These are phyloP conservation scores for Pantala flavescens DNA, from an alignment of 1,140 invertebrate genomes.

Conservation along the genomic window DNA sequence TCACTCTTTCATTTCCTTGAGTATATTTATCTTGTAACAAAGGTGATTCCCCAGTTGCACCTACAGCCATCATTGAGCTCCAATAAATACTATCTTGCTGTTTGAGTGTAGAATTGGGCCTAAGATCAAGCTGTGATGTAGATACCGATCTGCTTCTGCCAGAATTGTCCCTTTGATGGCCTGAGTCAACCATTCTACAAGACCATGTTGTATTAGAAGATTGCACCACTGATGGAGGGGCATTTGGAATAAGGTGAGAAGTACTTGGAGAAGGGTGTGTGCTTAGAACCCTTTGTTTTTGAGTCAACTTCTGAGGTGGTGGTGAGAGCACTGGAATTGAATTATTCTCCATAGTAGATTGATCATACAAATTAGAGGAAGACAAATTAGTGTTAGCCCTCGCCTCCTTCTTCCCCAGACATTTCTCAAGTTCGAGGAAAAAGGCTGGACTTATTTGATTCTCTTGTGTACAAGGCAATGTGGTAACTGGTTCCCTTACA, in stretches of 20 bases:
- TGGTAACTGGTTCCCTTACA: too few species aligned
- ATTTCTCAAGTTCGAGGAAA: constrained; percentile 50
- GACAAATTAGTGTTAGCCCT: constrained; percentile 36
- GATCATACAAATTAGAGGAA: constrained; percentile 18
- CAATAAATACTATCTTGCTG: neutral
- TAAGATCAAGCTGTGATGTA: neutral
- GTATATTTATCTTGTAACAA: too few species aligned
- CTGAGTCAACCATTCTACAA: too few species aligned
- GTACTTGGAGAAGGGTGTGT: constrained; percentile 8
- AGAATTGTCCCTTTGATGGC: too few species aligned
- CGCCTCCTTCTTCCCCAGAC: constrained; percentile 42
- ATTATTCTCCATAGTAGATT: constrained; percentile 29
- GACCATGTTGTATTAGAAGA: too few species aligned
- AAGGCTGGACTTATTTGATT: constrained; percentile 45
- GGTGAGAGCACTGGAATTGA: constrained; percentile 36
- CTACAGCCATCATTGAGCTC: neutral
- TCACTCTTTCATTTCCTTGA: too few species aligned
- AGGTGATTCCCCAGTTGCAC: neutral
- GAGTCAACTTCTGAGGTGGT: constrained; percentile 29
- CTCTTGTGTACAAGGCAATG: neutral
- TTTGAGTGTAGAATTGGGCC: neutral
- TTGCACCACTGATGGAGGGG: constrained; percentile 15
- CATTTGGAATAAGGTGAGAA: constrained; percentile 15
- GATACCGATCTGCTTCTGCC: neutral
- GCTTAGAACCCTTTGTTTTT: constrained; percentile 23